Conservation (phyloP, 2,797 vertebrate species). For the Amazona finschi region DNA sequence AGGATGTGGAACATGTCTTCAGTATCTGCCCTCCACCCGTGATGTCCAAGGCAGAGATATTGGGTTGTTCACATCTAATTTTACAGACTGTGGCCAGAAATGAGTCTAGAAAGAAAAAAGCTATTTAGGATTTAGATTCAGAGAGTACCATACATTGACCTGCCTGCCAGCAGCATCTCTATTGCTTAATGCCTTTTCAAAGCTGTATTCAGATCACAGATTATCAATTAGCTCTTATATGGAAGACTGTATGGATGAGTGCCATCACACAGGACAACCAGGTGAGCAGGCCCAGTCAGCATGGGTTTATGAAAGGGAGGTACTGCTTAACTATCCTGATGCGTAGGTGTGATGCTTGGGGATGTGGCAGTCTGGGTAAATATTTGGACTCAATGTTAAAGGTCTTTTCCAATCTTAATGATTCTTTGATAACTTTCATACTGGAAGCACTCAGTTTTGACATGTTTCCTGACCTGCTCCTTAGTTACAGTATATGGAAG, state of each 20-base stretch:
- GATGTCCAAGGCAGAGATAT: neutral
- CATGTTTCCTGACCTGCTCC: neutral
- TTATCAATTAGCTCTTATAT: neutral
- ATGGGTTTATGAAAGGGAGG: neutral
- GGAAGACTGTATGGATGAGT: too few relatives aligned
- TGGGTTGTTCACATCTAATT: neutral
- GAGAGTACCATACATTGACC: neutral
- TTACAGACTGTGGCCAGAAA: neutral
- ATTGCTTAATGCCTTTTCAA: neutral
- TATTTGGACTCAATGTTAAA: neutral
- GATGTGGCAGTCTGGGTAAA: neutral
- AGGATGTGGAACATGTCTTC: neutral
- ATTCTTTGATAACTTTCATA: neutral
- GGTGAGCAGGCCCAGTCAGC: neutral
- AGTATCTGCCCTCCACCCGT: neutral
- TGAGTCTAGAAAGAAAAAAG: neutral
- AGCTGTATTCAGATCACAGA: neutral
- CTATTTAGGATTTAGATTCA: neutral
- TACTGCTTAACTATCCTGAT: neutral
- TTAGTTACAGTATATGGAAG: neutral
- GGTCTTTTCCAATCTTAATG: neutral
- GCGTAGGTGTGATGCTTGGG: neutral
- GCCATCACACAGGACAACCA: neutral
- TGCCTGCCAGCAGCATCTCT: neutral
- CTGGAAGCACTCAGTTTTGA: neutral